Conservation (phyloP, 2,888 invertebrate genomes). For the Dilophus febrilis region DNA sequence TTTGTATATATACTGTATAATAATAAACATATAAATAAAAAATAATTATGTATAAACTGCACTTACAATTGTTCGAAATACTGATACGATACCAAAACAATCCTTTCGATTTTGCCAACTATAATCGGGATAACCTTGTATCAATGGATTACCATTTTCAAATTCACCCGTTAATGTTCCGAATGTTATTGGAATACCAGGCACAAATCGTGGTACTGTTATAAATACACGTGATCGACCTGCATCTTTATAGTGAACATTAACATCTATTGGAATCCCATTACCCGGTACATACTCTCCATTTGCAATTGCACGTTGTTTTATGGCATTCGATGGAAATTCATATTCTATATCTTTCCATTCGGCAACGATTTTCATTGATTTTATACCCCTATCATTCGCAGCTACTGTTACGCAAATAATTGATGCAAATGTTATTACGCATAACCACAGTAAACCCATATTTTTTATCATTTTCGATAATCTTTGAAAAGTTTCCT, state of each 20-base stretch:
- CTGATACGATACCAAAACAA: constrained; percentile 54
- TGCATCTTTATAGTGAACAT: too few species aligned
- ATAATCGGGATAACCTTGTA: constrained; percentile 49
- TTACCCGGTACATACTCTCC: constrained; percentile 39
- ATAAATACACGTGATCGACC: constrained; percentile 41
- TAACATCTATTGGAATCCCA: constrained; percentile 44
- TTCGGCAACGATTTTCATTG: constrained; percentile 24
- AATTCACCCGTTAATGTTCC: constrained; percentile 37
- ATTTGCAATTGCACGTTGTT: constrained; percentile 29
- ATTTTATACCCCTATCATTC: too few species aligned
- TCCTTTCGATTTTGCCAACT: constrained; percentile 36
- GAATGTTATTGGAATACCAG: constrained; percentile 53
- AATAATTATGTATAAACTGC: too few species aligned
- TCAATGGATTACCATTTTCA: constrained; percentile 31
- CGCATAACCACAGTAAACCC: too few species aligned
- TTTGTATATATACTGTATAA: background rate
- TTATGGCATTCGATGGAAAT: constrained; percentile 35
- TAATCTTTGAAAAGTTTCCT: too few species aligned
- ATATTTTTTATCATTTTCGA: too few species aligned
- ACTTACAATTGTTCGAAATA: constrained; percentile 51
- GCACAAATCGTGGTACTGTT: constrained; percentile 52
- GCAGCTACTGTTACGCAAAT: too few species aligned
- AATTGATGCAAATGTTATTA: too few species aligned
- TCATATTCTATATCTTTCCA: constrained; percentile 51
- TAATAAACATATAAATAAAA: background rate